Percentiles rank a stretch among this genome's conserved stretches.
Evolutionary conservation across 2,797 vertebrate genomes (phyloP).

Genomic region (Coranthus polyacanthus): DNA sequence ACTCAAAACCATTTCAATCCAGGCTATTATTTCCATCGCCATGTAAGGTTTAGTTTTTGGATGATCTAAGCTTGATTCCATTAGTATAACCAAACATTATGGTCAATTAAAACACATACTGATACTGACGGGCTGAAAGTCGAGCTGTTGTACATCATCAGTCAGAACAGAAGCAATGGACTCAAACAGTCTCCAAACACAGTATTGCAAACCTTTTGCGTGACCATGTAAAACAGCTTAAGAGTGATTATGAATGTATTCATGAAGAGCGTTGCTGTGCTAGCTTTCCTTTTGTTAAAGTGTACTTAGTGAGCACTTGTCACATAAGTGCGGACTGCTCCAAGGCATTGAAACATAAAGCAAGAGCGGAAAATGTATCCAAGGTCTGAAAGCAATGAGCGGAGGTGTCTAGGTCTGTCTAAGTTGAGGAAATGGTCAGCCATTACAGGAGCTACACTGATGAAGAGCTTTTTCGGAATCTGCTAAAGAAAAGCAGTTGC

Average conservation of each 20-base stretch:
- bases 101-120: slow-evolving; percentile 27
- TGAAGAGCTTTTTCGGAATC: not conserved
- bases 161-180: not conserved
- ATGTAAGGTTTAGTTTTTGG: slow-evolving; percentile 24
- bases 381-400: slow-evolving; percentile 2
- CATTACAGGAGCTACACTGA: slow-evolving; percentile 6
- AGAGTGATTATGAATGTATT: no score
- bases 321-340: not conserved
- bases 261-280: not conserved
- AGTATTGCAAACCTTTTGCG: not conserved
- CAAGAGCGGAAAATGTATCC: not conserved
- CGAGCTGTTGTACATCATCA: not conserved
- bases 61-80: slow-evolving; percentile 18
- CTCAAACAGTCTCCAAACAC: not conserved
- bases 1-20: slow-evolving; percentile 27
- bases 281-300: not conserved
- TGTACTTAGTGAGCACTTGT: not conserved
- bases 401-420: not conserved
- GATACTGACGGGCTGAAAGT: slow-evolving; percentile 16
- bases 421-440: not conserved
- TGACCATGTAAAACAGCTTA: not conserved
- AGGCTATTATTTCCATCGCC: slow-evolving; percentile 36
- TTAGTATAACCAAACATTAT: slow-evolving; percentile 26
- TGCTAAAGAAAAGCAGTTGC: not conserved
- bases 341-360: not conserved